Percentiles rank a stretch among this genome's conserved stretches.
These are phyloP conservation scores for Ivindomyrus marchei DNA, from an alignment of 2,113 vertebrate genomes.

Conservation along the genomic window DNA sequence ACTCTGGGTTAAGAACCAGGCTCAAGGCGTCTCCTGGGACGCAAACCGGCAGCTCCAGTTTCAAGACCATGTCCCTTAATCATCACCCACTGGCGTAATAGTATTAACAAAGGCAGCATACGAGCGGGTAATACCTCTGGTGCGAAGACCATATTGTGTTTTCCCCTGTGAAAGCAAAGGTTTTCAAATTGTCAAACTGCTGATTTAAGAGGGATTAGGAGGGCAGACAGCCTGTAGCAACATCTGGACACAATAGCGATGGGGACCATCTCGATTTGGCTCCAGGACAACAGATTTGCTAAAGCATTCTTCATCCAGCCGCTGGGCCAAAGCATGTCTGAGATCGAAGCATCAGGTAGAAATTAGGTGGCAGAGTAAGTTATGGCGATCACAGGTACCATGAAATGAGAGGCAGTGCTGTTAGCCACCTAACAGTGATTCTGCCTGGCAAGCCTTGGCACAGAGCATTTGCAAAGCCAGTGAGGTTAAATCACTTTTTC, in stretches of 20 bases:
- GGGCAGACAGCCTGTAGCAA: neutral
- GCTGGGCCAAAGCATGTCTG: neutral
- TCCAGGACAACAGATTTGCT: neutral
- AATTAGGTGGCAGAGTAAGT: neutral
- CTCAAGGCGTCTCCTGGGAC: neutral
- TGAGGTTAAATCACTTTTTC: neutral
- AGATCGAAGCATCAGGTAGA: neutral
- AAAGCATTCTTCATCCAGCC: neutral
- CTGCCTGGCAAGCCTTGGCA: neutral
- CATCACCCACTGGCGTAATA: neutral
- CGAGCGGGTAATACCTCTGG: neutral
- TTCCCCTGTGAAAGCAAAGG: neutral
- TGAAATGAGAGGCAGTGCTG: neutral
- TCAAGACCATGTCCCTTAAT: neutral
- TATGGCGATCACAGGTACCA: neutral
- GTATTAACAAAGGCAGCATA: neutral
- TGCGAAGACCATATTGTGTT: neutral
- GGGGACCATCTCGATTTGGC: neutral
- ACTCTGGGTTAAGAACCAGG: neutral
- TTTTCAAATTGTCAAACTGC: neutral
- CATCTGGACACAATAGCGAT: neutral
- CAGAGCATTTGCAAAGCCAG: neutral
- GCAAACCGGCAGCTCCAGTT: neutral
- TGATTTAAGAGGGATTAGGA: conserved; percentile 1
- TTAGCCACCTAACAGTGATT: neutral